These are phyloP conservation scores for Scolopax bukidnonensis DNA, from an alignment of 2,797 vertebrate species.

Conservation along the genomic window DNA sequence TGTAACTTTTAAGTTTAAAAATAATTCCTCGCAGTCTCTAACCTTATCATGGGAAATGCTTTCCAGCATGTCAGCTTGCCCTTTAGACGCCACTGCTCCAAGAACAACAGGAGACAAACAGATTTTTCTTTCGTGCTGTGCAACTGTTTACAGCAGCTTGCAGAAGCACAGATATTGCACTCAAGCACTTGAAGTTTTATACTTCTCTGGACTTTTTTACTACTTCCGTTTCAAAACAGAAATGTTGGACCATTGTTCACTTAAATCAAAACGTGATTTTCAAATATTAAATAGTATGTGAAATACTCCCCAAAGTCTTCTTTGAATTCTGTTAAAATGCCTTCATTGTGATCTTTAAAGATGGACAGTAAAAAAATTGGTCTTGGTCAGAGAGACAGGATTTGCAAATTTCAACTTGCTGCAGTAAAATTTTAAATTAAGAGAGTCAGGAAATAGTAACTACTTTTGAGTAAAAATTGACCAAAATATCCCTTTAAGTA, in stretches of 20 bases:
- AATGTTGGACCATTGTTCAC: not conserved
- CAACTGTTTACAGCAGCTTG: not conserved
- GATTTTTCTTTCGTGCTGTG: not conserved
- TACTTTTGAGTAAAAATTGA: not conserved
- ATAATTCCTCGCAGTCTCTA: conserved; percentile 30
- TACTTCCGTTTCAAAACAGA: not conserved
- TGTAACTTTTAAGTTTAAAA: conserved; percentile 54
- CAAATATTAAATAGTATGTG: not conserved
- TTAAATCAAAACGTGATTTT: not conserved
- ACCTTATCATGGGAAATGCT: conserved; percentile 33
- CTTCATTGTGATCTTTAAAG: not conserved
- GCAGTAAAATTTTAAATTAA: not conserved
- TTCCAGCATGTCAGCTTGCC: conserved; percentile 47
- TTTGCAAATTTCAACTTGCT: not conserved
- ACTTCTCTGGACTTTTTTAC: not conserved
- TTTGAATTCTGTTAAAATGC: not conserved
- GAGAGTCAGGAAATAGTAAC: not conserved
- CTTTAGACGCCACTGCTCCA: conserved; percentile 34
- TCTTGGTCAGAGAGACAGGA: not conserved
- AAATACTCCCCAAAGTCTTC: not conserved
- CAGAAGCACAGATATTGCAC: not conserved
- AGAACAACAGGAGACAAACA: not conserved
- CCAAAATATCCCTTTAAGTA: not conserved
- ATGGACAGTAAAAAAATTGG: not conserved
- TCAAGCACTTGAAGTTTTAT: not conserved